A percentile compares a stretch with the other conserved stretches of the same genome.
phyloP scores from a whole-genome alignment of 2,888 invertebrate species.

The Trisateles emortualis region DNA sequence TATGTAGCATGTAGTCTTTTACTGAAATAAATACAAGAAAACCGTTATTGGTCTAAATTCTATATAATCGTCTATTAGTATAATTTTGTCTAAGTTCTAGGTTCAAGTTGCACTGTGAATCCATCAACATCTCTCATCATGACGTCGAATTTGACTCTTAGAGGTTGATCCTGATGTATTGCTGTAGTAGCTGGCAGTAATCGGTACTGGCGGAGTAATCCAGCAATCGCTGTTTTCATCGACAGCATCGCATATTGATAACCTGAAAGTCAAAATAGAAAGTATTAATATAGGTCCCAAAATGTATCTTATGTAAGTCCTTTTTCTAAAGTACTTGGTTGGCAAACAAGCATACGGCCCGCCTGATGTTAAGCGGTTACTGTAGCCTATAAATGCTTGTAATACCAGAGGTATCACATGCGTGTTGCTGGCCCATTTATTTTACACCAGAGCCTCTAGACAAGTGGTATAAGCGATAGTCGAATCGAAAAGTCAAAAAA shows the following conservation, averaged over 20 bases:
- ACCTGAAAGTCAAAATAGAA: constrained; percentile 31
- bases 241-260: constrained; percentile 53
- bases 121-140: constrained; percentile 54
- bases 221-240: constrained; percentile 56
- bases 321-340: not conserved
- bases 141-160: constrained; percentile 48
- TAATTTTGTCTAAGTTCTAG: constrained; percentile 8
- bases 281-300: too few relatives aligned
- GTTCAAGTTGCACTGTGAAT: constrained; percentile 45
- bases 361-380: too few relatives aligned
- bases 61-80: not conserved
- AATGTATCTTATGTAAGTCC: not conserved
- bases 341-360: too few relatives aligned
- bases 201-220: constrained; percentile 49
- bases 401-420: too few relatives aligned
- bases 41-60: too few relatives aligned
- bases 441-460: too few relatives aligned
- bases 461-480: too few relatives aligned
- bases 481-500: too few relatives aligned
- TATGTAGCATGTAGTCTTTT: too few relatives aligned
- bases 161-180: constrained; percentile 15
- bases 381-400: too few relatives aligned
- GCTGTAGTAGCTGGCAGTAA: constrained; percentile 9
- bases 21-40: too few relatives aligned
- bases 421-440: too few relatives aligned